A percentile compares a stretch with the other conserved stretches of the same genome.
Conservation (phyloP, 1,140 invertebrate species). For the Odontomachus brunneus region DNA sequence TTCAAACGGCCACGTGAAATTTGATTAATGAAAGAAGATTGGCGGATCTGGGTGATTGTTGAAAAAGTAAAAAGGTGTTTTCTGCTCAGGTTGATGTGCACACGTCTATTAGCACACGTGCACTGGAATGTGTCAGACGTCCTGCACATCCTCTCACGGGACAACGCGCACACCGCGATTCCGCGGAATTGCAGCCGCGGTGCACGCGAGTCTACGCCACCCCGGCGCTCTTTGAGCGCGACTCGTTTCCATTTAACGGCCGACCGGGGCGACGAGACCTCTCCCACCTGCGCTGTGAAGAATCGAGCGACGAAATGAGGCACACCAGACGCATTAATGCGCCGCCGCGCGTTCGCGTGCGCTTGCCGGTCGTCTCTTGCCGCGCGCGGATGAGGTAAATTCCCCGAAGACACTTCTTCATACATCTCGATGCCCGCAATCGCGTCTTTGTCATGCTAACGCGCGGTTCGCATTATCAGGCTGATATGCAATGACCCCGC, state of each 20-base stretch:
- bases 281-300: not conserved
- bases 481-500: conserved; percentile 83
- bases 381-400: conserved; percentile 55
- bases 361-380: not conserved
- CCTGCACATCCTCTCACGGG: too few relatives aligned
- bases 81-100: too few relatives aligned
- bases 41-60: too few relatives aligned
- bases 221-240: not conserved
- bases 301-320: conserved; percentile 29
- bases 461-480: conserved; percentile 74
- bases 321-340: conserved; percentile 64
- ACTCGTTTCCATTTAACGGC: not conserved
- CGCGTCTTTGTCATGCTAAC: conserved; percentile 81
- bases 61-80: too few relatives aligned
- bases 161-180: too few relatives aligned
- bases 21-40: too few relatives aligned
- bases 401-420: conserved; percentile 56
- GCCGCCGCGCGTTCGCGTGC: conserved; percentile 8
- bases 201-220: not conserved
- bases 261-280: not conserved
- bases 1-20: too few relatives aligned
- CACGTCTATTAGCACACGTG: too few relatives aligned
- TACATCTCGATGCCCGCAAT: conserved; percentile 71
- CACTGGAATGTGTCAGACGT: too few relatives aligned
- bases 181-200: not conserved